Conservation (phyloP, 2,797 vertebrate genomes). For the Chelonia mydas region DNA sequence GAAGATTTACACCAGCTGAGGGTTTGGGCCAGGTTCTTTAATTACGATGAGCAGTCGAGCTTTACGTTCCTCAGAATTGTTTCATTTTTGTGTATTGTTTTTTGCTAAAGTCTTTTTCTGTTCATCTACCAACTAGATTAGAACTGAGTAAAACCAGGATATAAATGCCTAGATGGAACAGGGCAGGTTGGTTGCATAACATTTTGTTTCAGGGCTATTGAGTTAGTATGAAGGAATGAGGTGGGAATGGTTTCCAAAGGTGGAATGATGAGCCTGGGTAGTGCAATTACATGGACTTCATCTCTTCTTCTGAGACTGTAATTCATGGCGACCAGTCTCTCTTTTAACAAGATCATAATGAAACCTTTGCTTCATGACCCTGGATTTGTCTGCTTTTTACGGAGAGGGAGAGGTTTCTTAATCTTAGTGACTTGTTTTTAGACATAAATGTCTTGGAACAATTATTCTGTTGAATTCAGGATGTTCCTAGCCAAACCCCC, state of each 20-base stretch:
- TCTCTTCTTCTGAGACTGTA: constrained; percentile 46
- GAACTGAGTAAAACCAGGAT: neutral
- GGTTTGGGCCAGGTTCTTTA: neutral
- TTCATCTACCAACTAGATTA: neutral
- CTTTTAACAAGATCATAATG: constrained; percentile 26
- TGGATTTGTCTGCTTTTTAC: constrained; percentile 48
- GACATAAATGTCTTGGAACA: constrained; percentile 35
- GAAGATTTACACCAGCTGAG: neutral
- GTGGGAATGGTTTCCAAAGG: constrained; percentile 36
- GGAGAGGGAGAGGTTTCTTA: neutral
- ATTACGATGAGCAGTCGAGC: neutral
- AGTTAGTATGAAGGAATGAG: neutral
- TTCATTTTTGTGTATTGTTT: neutral
- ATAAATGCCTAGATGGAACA: neutral
- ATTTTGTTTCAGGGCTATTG: neutral
- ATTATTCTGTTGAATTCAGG: constrained; percentile 63
- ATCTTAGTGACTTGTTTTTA: constrained; percentile 58
- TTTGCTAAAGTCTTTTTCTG: neutral
- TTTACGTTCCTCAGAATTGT: neutral
- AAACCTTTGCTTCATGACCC: constrained; percentile 32
- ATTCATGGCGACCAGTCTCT: constrained; percentile 56
- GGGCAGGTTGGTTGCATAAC: neutral
- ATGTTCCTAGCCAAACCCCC: constrained; percentile 42
- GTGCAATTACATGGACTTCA: constrained; percentile 48
- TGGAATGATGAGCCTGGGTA: constrained; percentile 36